Evolutionary conservation across 2,888 invertebrate genomes (phyloP).

Genomic region (Cataglyphis albicans): DNA sequence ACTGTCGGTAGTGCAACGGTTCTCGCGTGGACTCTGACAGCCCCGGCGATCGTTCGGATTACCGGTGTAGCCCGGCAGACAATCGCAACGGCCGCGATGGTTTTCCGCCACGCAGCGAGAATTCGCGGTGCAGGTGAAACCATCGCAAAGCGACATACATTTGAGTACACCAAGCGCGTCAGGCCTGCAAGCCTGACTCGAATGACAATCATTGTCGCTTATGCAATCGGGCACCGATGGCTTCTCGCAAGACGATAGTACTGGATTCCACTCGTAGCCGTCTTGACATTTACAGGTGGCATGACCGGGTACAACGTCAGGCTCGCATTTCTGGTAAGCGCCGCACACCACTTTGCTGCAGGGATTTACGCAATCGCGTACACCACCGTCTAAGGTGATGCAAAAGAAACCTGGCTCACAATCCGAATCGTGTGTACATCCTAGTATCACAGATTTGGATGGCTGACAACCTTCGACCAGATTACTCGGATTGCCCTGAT

Average conservation of each 20-base stretch:
- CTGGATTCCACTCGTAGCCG: slow-evolving; percentile 94
- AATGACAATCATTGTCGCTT: slow-evolving; percentile 90
- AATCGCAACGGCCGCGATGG: slow-evolving; percentile 94
- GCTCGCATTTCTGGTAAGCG: slow-evolving; percentile 92
- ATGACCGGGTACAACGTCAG: slow-evolving; percentile 88
- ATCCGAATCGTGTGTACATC: slow-evolving; percentile 90
- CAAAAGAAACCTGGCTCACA: slow-evolving; percentile 92
- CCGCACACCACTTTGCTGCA: slow-evolving; percentile 94
- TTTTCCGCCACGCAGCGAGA: slow-evolving; percentile 92
- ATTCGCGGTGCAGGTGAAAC: slow-evolving; percentile 94
- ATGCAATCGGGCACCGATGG: slow-evolving; percentile 94
- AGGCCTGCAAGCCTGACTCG: slow-evolving; percentile 91
- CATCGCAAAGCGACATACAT: slow-evolving; percentile 92
- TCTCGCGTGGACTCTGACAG: slow-evolving; percentile 91
- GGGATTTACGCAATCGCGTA: slow-evolving; percentile 91
- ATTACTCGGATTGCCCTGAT: slow-evolving; percentile 93
- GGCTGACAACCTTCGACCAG: slow-evolving; percentile 92
- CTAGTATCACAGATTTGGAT: slow-evolving; percentile 87
- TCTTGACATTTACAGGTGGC: slow-evolving; percentile 93
- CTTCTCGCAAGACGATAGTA: slow-evolving; percentile 93
- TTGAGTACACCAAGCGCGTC: slow-evolving; percentile 95
- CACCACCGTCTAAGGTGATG: slow-evolving; percentile 88
- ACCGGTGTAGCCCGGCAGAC: slow-evolving; percentile 93
- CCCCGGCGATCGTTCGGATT: slow-evolving; percentile 96
- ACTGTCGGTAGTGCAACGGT: slow-evolving; percentile 92